phyloP scores from a whole-genome alignment of 2,888 invertebrate genomes.

The Brachypterus glaber region DNA sequence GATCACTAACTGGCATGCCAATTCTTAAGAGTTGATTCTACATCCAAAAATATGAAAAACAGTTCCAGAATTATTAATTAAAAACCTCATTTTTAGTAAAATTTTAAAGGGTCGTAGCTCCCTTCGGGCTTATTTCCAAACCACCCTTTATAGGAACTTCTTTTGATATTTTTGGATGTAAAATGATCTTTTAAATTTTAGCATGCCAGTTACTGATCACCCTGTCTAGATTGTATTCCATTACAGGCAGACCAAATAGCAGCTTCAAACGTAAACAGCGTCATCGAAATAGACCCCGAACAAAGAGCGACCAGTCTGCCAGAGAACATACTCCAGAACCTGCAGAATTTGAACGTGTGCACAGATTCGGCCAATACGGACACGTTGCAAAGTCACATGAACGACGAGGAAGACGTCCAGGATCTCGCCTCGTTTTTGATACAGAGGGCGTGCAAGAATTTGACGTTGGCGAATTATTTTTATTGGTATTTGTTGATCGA shows the following conservation, averaged over 20 bases:
- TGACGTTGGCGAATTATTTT: constrained; percentile 88
- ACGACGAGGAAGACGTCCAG: constrained; percentile 40
- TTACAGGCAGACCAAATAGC: constrained; percentile 34
- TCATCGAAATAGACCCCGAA: constrained; percentile 32
- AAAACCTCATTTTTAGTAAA: too few relatives aligned
- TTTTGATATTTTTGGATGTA: too few relatives aligned
- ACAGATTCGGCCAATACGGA: constrained; percentile 44
- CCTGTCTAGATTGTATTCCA: too few relatives aligned
- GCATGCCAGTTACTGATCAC: too few relatives aligned
- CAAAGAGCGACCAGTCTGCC: constrained; percentile 22
- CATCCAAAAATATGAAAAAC: too few relatives aligned
- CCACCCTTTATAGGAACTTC: too few relatives aligned
- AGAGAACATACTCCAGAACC: constrained; percentile 31
- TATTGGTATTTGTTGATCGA: constrained; percentile 96
- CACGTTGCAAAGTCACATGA: constrained; percentile 42
- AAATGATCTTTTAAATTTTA: too few relatives aligned
- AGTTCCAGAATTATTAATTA: too few relatives aligned
- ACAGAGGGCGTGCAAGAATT: constrained; percentile 77
- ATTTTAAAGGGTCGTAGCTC: too few relatives aligned
- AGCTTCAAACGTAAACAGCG: constrained; percentile 32
- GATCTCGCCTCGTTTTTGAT: constrained; percentile 89
- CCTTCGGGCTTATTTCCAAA: too few relatives aligned
- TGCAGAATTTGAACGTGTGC: constrained; percentile 32
- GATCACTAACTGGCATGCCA: too few relatives aligned
- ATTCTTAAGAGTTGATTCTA: too few relatives aligned